These are phyloP conservation scores for Passer domesticus DNA, from an alignment of 2,113 vertebrate genomes.

Conservation along the genomic window DNA sequence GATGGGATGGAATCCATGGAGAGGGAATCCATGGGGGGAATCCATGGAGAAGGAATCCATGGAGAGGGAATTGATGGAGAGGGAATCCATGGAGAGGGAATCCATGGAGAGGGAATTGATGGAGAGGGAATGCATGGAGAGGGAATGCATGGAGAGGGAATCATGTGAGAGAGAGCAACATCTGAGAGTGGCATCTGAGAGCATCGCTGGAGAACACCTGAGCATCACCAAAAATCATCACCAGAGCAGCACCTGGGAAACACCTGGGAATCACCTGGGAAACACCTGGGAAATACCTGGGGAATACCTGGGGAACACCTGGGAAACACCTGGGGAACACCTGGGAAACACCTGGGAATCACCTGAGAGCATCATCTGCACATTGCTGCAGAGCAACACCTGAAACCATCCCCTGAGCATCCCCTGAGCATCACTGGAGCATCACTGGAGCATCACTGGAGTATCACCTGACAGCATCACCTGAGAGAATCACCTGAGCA, in stretches of 20 bases:
- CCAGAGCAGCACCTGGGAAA: too few species aligned
- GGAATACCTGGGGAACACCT: too few species aligned
- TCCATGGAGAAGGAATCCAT: not conserved
- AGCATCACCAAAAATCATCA: too few species aligned
- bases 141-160: not conserved
- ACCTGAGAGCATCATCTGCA: not conserved
- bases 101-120: fast-evolving
- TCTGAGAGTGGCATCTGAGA: not conserved
- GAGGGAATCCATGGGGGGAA: not conserved
- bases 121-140: too few species aligned
- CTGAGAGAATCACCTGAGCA: too few species aligned
- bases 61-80: too few species aligned
- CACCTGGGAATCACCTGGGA: not conserved
- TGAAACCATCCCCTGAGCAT: too few species aligned
- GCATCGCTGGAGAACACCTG: not conserved
- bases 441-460: not conserved
- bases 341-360: not conserved
- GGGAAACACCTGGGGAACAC: not conserved
- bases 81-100: fast-evolving
- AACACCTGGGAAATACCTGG: not conserved
- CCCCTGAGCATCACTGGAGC: not conserved
- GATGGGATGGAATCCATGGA: not conserved
- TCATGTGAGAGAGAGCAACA: not conserved
- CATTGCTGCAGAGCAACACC: too few species aligned
- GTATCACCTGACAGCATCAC: too few species aligned